These are phyloP conservation scores for Sebastolobus alascanus DNA, from an alignment of 2,797 vertebrate species.

Conservation along the genomic window DNA sequence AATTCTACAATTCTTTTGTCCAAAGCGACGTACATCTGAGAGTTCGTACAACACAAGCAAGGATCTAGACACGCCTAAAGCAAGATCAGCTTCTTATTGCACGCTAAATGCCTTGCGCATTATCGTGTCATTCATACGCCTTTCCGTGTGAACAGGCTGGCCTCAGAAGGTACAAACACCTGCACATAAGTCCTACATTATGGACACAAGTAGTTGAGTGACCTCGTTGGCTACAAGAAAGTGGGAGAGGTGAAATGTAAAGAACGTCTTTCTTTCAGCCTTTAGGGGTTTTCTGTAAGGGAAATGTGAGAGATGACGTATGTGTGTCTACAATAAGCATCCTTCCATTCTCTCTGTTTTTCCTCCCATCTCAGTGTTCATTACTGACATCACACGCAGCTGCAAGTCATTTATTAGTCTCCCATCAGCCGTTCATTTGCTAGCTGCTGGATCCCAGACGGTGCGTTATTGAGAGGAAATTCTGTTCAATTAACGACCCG, in stretches of 20 bases:
- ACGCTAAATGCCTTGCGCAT: too few relatives aligned
- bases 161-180: neutral
- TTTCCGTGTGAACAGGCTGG: too few relatives aligned
- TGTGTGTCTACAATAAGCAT: neutral
- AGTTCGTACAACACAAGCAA: too few relatives aligned
- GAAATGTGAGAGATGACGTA: neutral
- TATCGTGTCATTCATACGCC: too few relatives aligned
- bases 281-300: neutral
- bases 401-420: conserved; percentile 67
- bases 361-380: conserved; percentile 16
- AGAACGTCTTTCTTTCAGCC: neutral
- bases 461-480: conserved; percentile 35
- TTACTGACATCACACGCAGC: conserved; percentile 60
- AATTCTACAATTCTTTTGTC: too few relatives aligned
- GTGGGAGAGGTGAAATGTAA: neutral
- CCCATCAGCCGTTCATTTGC: conserved; percentile 56
- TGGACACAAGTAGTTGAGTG: neutral
- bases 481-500: conserved; percentile 45
- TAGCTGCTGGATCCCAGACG: conserved; percentile 51
- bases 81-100: too few relatives aligned
- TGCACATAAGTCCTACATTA: neutral
- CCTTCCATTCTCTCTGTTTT: neutral
- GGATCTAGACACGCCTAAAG: too few relatives aligned
- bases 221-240: neutral
- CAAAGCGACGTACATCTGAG: too few relatives aligned